Evolutionary conservation across 2,113 vertebrate species (phyloP).

Genomic region (Sceloporus undulatus): DNA sequence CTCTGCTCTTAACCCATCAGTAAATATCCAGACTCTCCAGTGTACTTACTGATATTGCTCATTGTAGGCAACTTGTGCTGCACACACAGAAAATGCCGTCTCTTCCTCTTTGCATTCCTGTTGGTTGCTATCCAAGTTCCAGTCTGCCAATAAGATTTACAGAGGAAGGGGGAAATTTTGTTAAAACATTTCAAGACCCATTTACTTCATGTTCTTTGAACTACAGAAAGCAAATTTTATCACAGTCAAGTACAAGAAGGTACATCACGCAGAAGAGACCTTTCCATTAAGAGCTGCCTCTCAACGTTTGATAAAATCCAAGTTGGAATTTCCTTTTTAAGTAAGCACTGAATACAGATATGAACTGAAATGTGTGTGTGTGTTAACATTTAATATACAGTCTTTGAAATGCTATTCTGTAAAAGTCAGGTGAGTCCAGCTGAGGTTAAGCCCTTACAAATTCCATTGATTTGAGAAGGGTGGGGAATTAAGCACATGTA

Average conservation of each 20-base stretch:
- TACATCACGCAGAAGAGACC: neutral
- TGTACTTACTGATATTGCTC: neutral
- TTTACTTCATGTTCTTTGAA: neutral
- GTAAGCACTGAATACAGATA: neutral
- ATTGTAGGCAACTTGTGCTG: constrained; percentile 1
- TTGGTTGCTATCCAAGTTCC: constrained; percentile 12
- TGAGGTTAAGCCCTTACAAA: neutral
- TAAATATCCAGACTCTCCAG: neutral
- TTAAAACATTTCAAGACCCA: neutral
- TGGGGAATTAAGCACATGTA: neutral
- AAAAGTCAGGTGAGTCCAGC: neutral
- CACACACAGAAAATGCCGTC: neutral
- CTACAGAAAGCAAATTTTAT: constrained; percentile 11
- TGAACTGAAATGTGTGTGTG: neutral
- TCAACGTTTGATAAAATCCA: neutral
- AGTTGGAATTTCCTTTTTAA: neutral
- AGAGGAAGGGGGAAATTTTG: neutral
- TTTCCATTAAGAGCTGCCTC: neutral
- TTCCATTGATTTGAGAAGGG: neutral
- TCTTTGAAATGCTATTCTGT: neutral
- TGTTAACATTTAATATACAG: neutral
- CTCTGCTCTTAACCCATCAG: constrained; percentile 17
- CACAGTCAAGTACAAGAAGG: neutral
- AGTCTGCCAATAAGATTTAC: constrained; percentile 7
- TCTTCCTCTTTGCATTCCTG: neutral